Percentiles rank a stretch among this genome's conserved stretches.
Conservation (phyloP, 1,140 invertebrate species). For the Dinoponera quadriceps region DNA sequence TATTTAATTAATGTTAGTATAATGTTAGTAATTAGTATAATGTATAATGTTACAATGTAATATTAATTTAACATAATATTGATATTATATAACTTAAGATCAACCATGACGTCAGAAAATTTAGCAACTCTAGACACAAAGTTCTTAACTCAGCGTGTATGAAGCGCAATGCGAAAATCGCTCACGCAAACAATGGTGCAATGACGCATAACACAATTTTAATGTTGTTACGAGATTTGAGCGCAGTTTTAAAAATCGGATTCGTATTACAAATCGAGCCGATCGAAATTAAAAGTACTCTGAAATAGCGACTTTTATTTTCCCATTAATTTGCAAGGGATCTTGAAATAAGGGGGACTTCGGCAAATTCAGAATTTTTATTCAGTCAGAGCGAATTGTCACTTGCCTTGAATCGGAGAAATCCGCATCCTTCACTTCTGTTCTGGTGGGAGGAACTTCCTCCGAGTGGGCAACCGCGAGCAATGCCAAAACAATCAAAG, state of each 20-base stretch:
- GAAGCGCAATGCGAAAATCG: slow-evolving; percentile 31
- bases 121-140: slow-evolving; percentile 9
- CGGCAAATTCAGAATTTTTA: not conserved
- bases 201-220: slow-evolving; percentile 64
- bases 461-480: not conserved
- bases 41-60: not conserved
- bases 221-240: not conserved
- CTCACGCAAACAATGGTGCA: slow-evolving; percentile 50
- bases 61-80: not conserved
- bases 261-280: not conserved
- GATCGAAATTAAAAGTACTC: not conserved
- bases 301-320: not conserved
- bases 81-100: slow-evolving; percentile 6
- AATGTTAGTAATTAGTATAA: no score
- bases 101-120: not conserved
- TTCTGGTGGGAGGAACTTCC: slow-evolving; percentile 15
- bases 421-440: not conserved
- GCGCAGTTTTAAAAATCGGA: not conserved
- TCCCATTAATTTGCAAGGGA: not conserved
- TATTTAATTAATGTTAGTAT: no score
- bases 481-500: not conserved
- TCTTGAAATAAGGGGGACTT: no score
- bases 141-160: slow-evolving; percentile 29
- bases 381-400: not conserved
- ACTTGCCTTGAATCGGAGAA: slow-evolving; percentile 22